Percentiles rank a stretch among this genome's conserved stretches.
phyloP scores from a whole-genome alignment of 2,113 vertebrate genomes.

The Nibea albiflora region DNA sequence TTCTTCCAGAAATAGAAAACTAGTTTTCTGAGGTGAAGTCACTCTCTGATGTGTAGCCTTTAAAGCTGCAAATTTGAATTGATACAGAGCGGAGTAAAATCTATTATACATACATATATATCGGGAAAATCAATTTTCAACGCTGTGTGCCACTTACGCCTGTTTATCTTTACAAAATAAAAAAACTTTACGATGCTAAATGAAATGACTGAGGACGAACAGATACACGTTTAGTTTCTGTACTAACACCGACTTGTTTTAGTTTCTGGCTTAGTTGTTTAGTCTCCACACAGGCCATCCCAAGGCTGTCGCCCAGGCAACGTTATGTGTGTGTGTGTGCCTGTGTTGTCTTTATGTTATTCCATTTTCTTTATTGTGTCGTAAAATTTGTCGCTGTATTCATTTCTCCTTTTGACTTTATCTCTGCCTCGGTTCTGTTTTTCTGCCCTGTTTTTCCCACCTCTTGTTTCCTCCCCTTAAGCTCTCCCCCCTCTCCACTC shows the following conservation, averaged over 20 bases:
- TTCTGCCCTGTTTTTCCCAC: slow-evolving; percentile 30
- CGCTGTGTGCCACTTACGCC: neutral
- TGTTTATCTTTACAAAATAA: neutral
- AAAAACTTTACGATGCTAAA: neutral
- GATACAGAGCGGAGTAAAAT: slow-evolving; percentile 47
- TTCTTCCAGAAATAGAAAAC: slow-evolving; percentile 81
- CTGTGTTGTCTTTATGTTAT: slow-evolving; percentile 40
- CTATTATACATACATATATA: slow-evolving; percentile 1
- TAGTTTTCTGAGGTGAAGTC: slow-evolving; percentile 78
- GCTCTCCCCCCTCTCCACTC: neutral
- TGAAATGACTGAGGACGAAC: neutral
- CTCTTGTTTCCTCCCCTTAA: neutral
- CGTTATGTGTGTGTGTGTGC: slow-evolving; percentile 11
- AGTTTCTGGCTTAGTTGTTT: slow-evolving; percentile 60
- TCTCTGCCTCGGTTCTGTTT: slow-evolving; percentile 41
- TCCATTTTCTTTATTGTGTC: slow-evolving; percentile 38
- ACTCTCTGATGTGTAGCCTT: slow-evolving; percentile 58
- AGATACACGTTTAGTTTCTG: slow-evolving; percentile 33
- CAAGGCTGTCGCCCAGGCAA: slow-evolving; percentile 72
- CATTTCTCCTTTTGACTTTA: slow-evolving; percentile 51
- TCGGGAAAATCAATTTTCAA: slow-evolving; percentile 28
- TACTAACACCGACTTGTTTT: slow-evolving; percentile 55
- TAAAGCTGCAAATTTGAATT: slow-evolving; percentile 46
- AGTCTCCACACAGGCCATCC: slow-evolving; percentile 62
- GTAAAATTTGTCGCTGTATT: slow-evolving; percentile 53